These are phyloP conservation scores for Morone chrysops DNA, from an alignment of 2,113 vertebrate species.

Conservation along the genomic window DNA sequence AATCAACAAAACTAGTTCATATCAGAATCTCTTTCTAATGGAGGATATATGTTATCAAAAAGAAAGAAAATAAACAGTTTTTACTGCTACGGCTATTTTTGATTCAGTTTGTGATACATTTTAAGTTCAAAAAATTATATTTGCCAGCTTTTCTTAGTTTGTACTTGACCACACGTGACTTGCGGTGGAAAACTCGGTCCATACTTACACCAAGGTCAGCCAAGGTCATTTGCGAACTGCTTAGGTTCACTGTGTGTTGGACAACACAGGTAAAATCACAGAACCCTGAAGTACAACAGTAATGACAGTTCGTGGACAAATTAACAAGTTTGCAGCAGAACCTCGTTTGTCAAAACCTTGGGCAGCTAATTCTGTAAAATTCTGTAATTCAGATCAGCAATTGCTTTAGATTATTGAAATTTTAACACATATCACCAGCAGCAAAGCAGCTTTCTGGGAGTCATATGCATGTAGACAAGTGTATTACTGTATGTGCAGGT, in stretches of 20 bases:
- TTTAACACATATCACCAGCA: neutral
- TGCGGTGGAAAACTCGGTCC: conserved; percentile 16
- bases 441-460: neutral
- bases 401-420: neutral
- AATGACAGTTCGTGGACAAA: conserved; percentile 5
- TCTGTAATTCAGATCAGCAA: neutral
- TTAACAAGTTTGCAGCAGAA: conserved; percentile 24
- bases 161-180: conserved; percentile 33
- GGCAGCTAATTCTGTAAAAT: neutral
- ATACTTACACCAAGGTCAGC: conserved; percentile 49
- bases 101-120: neutral
- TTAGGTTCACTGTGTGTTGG: conserved; percentile 47
- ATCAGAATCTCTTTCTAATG: neutral
- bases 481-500: too few species aligned
- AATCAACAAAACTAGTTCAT: neutral
- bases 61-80: neutral
- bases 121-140: neutral
- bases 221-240: conserved; percentile 38
- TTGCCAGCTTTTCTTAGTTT: conserved; percentile 1
- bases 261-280: conserved; percentile 65
- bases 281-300: conserved; percentile 37
- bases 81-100: too few species aligned
- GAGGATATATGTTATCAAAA: neutral
- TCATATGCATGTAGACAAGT: neutral
- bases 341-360: conserved; percentile 37